Evolutionary conservation across 30 jellyfish, hydroid and myxozoan species (phyloP).

Genomic region (Sanderia malayensis): DNA sequence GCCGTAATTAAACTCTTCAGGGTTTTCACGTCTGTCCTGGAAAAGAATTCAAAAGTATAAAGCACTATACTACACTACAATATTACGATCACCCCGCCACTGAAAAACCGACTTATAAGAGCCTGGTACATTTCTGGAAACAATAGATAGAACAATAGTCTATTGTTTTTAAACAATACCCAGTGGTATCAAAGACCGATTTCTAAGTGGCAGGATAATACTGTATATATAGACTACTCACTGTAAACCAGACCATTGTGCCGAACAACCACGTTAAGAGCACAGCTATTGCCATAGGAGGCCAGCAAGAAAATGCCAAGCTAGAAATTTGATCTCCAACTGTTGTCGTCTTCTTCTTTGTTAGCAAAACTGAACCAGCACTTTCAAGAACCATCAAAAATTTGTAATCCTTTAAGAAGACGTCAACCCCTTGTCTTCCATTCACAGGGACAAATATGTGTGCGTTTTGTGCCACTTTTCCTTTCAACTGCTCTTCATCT

Average conservation of each 20-base stretch:
- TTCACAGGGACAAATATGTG: conserved; percentile 45
- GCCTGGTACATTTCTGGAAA: neutral
- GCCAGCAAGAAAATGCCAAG: conserved; percentile 58
- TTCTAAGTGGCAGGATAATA: neutral
- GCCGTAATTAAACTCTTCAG: conserved; percentile 46
- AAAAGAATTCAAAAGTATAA: neutral
- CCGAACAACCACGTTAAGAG: conserved; percentile 50
- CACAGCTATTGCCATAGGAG: conserved; percentile 40
- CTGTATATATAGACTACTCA: conserved; percentile 4
- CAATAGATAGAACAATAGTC: too few relatives aligned
- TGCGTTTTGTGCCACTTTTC: conserved; percentile 28
- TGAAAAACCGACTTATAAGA: neutral
- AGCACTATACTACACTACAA: neutral
- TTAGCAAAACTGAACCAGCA: conserved; percentile 53
- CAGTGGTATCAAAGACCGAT: neutral
- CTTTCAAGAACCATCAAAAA: conserved; percentile 36
- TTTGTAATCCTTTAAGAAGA: conserved; percentile 40
- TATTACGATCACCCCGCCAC: neutral
- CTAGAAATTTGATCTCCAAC: conserved; percentile 17
- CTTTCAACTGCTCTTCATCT: conserved; percentile 39
- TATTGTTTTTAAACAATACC: too few relatives aligned
- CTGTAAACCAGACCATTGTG: conserved; percentile 53
- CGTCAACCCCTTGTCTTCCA: conserved; percentile 47
- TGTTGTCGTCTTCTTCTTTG: conserved; percentile 19
- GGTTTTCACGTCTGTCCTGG: conserved; percentile 46